Conservation (phyloP, 2,888 invertebrate species). For the Eupsilia transversa region DNA sequence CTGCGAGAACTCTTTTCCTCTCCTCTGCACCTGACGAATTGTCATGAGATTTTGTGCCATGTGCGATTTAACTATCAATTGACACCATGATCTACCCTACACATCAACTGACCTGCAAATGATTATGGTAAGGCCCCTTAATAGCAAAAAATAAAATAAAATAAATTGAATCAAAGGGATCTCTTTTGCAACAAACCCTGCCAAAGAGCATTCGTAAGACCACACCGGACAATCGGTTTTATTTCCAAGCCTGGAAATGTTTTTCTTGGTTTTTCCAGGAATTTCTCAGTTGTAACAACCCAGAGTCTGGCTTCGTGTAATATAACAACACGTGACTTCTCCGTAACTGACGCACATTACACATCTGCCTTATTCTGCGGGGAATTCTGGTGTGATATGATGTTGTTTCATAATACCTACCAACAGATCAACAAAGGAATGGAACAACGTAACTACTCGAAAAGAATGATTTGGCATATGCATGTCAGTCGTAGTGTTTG, state of each 20-base stretch:
- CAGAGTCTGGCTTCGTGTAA: not conserved
- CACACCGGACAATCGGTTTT: not conserved
- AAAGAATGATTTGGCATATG: not conserved
- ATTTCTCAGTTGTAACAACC: not conserved
- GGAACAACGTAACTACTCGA: not conserved
- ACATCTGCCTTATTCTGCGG: not conserved
- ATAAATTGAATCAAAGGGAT: not conserved
- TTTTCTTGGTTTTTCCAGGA: not conserved
- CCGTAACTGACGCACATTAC: not conserved
- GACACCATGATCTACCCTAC: not conserved
- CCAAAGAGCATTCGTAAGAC: not conserved
- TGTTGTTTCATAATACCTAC: slow-evolving; percentile 2
- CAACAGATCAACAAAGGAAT: slow-evolving; percentile 5
- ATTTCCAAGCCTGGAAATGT: not conserved
- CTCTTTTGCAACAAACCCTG: not conserved
- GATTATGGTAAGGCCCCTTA: not conserved
- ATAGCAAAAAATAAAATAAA: not conserved
- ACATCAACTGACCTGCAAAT: not conserved
- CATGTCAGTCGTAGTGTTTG: slow-evolving; percentile 15
- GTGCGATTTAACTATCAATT: not conserved
- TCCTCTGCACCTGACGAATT: not conserved
- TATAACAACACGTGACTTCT: not conserved
- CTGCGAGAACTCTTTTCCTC: too few relatives aligned
- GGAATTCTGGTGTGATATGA: not conserved
- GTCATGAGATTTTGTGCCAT: not conserved